Evolutionary conservation across 1,140 invertebrate species (phyloP).

Genomic region (Apocrypta bakeri): DNA sequence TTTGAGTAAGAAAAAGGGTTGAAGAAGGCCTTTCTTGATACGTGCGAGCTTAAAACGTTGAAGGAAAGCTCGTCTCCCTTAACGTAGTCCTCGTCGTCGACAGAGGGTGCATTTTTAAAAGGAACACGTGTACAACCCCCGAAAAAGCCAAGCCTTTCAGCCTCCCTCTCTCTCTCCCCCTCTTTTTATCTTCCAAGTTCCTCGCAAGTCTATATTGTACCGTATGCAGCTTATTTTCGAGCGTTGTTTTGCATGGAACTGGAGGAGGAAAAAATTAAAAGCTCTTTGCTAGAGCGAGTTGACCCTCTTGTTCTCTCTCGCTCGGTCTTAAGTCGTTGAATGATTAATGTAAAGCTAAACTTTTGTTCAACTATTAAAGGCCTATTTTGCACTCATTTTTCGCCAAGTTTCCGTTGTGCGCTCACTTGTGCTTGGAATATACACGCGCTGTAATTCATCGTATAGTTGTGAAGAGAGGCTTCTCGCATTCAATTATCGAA

Average conservation of each 20-base stretch:
- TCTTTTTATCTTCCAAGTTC: too few species aligned
- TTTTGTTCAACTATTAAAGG: constrained; percentile 21
- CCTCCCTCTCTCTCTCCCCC: too few species aligned
- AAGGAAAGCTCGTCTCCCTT: not conserved
- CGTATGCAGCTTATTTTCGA: constrained; percentile 12
- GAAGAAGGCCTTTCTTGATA: constrained; percentile 47
- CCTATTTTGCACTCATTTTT: not conserved
- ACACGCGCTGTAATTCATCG: not conserved
- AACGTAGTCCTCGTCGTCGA: not conserved
- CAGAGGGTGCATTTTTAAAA: constrained; percentile 52
- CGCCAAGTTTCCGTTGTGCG: not conserved
- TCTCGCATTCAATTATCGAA: not conserved
- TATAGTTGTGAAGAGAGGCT: not conserved
- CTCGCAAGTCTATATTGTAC: too few species aligned
- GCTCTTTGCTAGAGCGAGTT: constrained; percentile 27
- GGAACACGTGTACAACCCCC: not conserved
- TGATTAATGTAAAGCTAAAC: constrained; percentile 46
- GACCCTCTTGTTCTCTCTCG: not conserved
- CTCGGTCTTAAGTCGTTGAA: constrained; percentile 27
- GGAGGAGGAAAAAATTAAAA: constrained; percentile 42
- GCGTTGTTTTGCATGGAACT: constrained; percentile 26
- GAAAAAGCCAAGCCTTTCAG: constrained; percentile 26
- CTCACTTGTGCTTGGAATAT: too few species aligned
- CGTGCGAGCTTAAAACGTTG: not conserved
- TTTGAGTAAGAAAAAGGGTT: constrained; percentile 73